Conservation (phyloP, 2,113 vertebrate species). For the Oreotrochilus melanogaster region DNA sequence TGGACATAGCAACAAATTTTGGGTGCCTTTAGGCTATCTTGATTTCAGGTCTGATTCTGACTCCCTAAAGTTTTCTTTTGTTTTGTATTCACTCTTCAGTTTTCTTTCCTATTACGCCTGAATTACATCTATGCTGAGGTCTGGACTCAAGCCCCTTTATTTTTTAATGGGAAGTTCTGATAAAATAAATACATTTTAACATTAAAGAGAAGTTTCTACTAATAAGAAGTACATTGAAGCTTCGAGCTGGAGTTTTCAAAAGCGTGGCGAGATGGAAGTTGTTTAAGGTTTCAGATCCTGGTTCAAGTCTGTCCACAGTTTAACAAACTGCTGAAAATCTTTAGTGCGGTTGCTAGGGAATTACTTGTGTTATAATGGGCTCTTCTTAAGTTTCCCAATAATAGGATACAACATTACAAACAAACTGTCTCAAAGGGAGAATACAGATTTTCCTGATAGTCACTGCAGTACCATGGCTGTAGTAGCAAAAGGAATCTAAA, state of each 20-base stretch:
- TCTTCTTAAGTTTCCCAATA: background rate
- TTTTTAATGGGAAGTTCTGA: background rate
- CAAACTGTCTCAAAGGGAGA: background rate
- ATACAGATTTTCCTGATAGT: background rate
- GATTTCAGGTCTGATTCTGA: background rate
- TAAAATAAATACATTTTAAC: background rate
- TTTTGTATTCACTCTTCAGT: background rate
- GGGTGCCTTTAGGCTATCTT: background rate
- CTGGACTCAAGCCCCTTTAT: background rate
- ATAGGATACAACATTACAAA: rapidly evolving
- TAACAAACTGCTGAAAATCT: background rate
- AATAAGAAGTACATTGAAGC: background rate
- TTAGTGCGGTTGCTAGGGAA: background rate
- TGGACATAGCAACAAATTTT: background rate
- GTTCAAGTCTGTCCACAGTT: background rate
- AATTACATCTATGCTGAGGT: background rate
- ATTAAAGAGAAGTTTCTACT: background rate
- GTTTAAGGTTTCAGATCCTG: background rate
- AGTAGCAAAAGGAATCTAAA: background rate
- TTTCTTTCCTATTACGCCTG: background rate
- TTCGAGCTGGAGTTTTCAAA: background rate
- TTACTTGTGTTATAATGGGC: background rate
- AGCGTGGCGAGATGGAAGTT: background rate
- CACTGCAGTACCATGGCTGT: background rate
- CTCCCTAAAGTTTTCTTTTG: background rate